Percentiles rank a stretch among this genome's conserved stretches.
These are phyloP conservation scores for Pantala flavescens DNA, from an alignment of 1,140 invertebrate genomes.

Conservation along the genomic window DNA sequence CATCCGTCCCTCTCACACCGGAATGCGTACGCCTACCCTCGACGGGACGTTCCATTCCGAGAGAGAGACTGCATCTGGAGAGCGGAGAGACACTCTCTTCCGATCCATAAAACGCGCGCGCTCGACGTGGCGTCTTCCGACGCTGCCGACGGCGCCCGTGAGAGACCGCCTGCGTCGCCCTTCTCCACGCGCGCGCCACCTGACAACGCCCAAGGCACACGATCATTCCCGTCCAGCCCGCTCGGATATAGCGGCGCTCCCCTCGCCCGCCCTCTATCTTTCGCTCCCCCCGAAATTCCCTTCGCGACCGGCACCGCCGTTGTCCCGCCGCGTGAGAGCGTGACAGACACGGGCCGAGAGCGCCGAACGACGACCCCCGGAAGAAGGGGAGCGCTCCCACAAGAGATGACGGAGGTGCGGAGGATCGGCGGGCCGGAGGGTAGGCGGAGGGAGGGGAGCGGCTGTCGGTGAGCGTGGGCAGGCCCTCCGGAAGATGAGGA, in stretches of 20 bases:
- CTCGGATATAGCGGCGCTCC: background rate
- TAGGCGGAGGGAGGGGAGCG: background rate
- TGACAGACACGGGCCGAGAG: no score
- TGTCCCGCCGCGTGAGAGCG: no score
- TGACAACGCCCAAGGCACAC: background rate
- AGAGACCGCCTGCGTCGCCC: background rate
- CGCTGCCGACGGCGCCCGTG: background rate
- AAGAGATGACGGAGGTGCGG: background rate
- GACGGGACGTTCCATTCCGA: background rate
- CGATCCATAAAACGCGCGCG: background rate
- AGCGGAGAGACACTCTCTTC: background rate
- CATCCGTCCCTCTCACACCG: background rate
- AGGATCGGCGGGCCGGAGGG: background rate
- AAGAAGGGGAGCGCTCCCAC: background rate
- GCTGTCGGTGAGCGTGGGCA: background rate
- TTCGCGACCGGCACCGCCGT: no score
- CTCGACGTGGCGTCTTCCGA: background rate
- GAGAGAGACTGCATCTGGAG: no score
- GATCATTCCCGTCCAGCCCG: background rate
- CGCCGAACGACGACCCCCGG: no score
- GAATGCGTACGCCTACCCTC: background rate
- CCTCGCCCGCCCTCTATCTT: background rate
- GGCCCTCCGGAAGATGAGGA: constrained; percentile 47
- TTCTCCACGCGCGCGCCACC: background rate
- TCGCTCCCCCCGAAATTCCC: no score